Evolutionary conservation across 2,888 invertebrate genomes (phyloP).

Genomic region (Papilio protenor): DNA sequence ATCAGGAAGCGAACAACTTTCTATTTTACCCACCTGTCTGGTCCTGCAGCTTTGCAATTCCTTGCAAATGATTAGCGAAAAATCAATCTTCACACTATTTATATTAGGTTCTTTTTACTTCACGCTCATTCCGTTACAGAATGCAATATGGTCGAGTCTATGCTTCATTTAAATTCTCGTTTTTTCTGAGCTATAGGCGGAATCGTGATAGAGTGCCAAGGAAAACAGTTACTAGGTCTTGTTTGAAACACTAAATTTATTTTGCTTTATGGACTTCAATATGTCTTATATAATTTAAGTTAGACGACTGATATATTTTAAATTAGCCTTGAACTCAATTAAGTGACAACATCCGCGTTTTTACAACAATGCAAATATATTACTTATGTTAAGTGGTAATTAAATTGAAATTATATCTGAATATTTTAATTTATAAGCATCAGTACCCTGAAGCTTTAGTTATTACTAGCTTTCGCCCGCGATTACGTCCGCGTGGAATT

Average conservation of each 20-base stretch:
- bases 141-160: slow-evolving; percentile 39
- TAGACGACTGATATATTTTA: no score
- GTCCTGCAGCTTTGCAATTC: slow-evolving; percentile 70
- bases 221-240: slow-evolving; percentile 35
- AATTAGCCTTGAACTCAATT: no score
- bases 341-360: no score
- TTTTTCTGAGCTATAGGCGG: slow-evolving; percentile 42
- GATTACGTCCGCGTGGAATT: no score
- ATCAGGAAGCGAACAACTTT: slow-evolving; percentile 84
- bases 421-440: no score
- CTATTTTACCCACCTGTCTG: slow-evolving; percentile 83
- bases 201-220: slow-evolving; percentile 41
- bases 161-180: slow-evolving; percentile 44
- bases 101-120: slow-evolving; percentile 49
- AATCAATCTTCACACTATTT: slow-evolving; percentile 50
- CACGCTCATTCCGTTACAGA: slow-evolving; percentile 31
- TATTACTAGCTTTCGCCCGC: no score
- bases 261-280: background rate
- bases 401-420: no score
- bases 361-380: no score
- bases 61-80: slow-evolving; percentile 53
- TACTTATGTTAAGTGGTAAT: no score
- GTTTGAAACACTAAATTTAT: background rate
- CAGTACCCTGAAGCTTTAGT: no score
- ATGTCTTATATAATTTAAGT: no score